Base-by-base conservation (phyloP, 2,888 invertebrate genomes). In the Archips crataeganus region DNA sequence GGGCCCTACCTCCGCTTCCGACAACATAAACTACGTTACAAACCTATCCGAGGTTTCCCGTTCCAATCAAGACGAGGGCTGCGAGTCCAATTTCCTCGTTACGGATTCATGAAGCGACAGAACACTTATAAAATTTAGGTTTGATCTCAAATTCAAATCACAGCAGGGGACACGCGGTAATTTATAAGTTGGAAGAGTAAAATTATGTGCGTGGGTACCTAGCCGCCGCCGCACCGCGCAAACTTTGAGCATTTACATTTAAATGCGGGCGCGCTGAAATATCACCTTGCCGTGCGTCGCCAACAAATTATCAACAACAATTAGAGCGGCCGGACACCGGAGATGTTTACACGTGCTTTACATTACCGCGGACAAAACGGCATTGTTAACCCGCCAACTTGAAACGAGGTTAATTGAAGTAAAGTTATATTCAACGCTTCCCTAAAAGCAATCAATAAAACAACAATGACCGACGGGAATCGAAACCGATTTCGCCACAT, bases 171-270 rank as follows among this genome's bases (percentile, higher is more conserved):
- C 77, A 79, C 62, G 78, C 85, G 84, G 79, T 84, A 85, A 86
- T 90, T 90, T 87, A 87, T 85, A 88, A 89, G 87, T 90, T 88
- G 90, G 88, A 85, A 91, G 85, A 84, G 87, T 81, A 84, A 54
- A 90, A 88, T 90, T 85, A 90, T 87, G 88, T 89, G 88, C 86
- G 90, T 90, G 88, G 90, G 88, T 88, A 54, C 54, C 15, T n/a
- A 86, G 86, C 84, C 84, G 89, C 83, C 87, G 89, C 83, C 87
- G 9, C 82, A 85, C 81, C 64, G 69, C 64, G 84, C 45, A 3
- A 91, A 93, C 86, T 92, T 92, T 85, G 79, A 84, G 79, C 89
- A 93, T 93, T 93, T 89, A 85, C 90, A 93, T 93, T 87, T 88
- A 90, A 93, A 93, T 92, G 90, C 79, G 89, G 85, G 79, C 84